phyloP scores from a whole-genome alignment of 2,797 vertebrate species.

The Chelon auratus region DNA sequence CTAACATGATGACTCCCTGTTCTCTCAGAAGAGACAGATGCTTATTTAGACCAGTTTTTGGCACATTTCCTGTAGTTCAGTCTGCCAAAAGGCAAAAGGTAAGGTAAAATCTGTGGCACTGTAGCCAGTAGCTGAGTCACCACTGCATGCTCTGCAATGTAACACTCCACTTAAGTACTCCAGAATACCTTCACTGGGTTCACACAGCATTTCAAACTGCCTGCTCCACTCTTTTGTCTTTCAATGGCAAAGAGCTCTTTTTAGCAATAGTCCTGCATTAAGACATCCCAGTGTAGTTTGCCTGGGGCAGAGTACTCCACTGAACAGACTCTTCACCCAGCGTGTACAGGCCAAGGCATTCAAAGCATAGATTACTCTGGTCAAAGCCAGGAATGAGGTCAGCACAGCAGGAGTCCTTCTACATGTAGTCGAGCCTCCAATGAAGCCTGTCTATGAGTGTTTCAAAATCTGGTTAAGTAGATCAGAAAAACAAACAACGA shows the following conservation, averaged over 20 bases:
- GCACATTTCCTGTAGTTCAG: conserved; percentile 20
- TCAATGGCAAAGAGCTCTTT: conserved; percentile 45
- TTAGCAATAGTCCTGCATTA: conserved; percentile 50
- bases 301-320: conserved; percentile 61
- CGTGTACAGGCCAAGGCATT: conserved; percentile 57
- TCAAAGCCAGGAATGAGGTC: conserved; percentile 78
- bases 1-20: conserved; percentile 14
- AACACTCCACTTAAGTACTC: conserved; percentile 52
- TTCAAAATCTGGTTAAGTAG: conserved; percentile 69
- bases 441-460: conserved; percentile 57
- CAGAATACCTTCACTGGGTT: conserved; percentile 37
- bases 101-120: conserved; percentile 18
- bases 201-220: conserved; percentile 41
- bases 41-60: conserved; percentile 12
- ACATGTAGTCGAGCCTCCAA: conserved; percentile 62
- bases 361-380: conserved; percentile 76
- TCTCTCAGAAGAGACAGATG: conserved; percentile 8
- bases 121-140: conserved; percentile 67
- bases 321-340: conserved; percentile 67
- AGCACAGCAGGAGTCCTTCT: conserved; percentile 73
- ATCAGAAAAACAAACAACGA: conserved; percentile 69
- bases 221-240: conserved; percentile 56
- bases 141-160: conserved; percentile 43
- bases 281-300: conserved; percentile 53
- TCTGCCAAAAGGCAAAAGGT: conserved; percentile 11